A percentile compares a stretch with the other conserved stretches of the same genome.
These are phyloP conservation scores for Paelopatides confundens DNA, from an alignment of 53 echinoderm and acorn worm genomes.

Conservation along the genomic window DNA sequence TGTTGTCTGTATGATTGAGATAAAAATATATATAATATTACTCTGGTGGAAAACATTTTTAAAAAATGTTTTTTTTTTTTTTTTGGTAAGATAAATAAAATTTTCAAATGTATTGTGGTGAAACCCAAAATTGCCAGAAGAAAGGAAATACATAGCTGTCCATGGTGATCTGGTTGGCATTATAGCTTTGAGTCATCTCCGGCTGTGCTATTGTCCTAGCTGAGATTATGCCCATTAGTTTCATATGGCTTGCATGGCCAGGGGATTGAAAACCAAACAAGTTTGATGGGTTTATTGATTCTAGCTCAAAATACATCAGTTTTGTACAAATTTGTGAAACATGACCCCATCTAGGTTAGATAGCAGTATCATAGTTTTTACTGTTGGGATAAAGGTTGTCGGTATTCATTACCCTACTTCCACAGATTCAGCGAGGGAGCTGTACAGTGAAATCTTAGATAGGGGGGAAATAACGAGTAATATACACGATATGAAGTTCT, in stretches of 20 bases:
- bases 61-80: no score
- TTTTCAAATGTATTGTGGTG: no score
- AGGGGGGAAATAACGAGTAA: not conserved
- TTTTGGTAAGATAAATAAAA: no score
- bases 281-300: conserved; percentile 28
- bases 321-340: conserved; percentile 15
- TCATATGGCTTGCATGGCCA: not conserved
- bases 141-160: not conserved
- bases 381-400: conserved; percentile 29
- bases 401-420: conserved; percentile 39
- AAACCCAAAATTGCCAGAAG: not conserved
- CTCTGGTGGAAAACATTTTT: no score
- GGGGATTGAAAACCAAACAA: conserved; percentile 5
- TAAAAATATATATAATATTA: no score
- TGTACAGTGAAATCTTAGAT: not conserved
- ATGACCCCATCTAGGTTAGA: conserved; percentile 28
- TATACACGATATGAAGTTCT: not conserved
- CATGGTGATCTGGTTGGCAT: not conserved
- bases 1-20: no score
- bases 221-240: not conserved
- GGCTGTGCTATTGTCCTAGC: not conserved
- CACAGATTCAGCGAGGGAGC: not conserved
- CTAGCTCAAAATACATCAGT: conserved; percentile 21
- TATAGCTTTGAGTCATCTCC: not conserved
- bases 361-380: conserved; percentile 19